phyloP scores from a whole-genome alignment of 2,888 invertebrate species.

The Geophilus truncorum region DNA sequence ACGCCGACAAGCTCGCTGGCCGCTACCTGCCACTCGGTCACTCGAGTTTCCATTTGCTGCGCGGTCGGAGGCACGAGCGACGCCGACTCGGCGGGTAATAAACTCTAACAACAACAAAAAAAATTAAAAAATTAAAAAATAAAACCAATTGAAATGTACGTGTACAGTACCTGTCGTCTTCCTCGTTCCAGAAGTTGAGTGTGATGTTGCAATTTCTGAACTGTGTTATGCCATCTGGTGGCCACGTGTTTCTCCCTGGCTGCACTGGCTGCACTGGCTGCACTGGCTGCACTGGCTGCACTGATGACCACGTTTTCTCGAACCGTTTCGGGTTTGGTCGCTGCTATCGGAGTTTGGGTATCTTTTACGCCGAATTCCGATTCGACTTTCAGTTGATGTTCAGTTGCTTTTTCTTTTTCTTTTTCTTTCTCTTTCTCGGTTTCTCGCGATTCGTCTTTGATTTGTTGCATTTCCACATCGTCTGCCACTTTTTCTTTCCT shows the following conservation, averaged over 20 bases:
- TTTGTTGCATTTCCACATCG: not conserved
- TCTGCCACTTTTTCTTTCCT: not conserved
- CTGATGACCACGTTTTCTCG: not conserved
- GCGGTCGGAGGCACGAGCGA: not conserved
- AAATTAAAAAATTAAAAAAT: not conserved
- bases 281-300: too few relatives aligned
- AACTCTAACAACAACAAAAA: conserved; percentile 16
- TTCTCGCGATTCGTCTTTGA: not conserved
- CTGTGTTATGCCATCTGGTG: not conserved
- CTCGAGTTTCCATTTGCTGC: not conserved
- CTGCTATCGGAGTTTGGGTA: not conserved
- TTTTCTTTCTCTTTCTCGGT: too few relatives aligned
- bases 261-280: too few relatives aligned
- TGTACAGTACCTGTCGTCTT: conserved; percentile 28
- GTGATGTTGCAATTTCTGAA: conserved; percentile 1
- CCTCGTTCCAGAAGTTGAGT: conserved; percentile 28
- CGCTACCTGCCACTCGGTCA: not conserved
- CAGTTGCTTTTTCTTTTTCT: too few relatives aligned
- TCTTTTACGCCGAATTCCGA: too few relatives aligned
- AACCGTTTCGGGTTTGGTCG: too few relatives aligned
- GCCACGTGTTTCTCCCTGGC: not conserved
- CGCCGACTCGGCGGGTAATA: not conserved
- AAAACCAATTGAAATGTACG: too few relatives aligned
- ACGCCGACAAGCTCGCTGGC: too few relatives aligned
- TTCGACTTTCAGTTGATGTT: too few relatives aligned